These are phyloP conservation scores for Notodromas monacha DNA, from an alignment of 2,888 invertebrate genomes.

Conservation along the genomic window DNA sequence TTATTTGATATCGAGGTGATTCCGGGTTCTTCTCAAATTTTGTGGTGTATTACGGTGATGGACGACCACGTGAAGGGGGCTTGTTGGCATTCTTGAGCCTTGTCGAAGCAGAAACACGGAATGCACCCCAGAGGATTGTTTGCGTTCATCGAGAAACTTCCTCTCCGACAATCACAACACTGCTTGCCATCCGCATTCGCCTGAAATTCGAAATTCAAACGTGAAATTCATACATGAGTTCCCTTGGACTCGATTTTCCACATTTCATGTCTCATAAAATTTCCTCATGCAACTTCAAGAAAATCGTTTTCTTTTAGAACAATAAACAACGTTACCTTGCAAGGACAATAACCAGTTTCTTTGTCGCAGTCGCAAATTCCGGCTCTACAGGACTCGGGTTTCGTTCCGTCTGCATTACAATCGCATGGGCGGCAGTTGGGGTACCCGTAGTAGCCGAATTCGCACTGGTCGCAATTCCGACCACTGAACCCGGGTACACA, in stretches of 20 bases:
- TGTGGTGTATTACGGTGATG: too few relatives aligned
- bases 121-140: slow-evolving; percentile 61
- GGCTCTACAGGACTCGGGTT: slow-evolving; percentile 18
- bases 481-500: slow-evolving; percentile 18
- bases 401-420: slow-evolving; percentile 40
- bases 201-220: slow-evolving; percentile 18
- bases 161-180: slow-evolving; percentile 46
- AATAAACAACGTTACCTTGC: slow-evolving; percentile 29
- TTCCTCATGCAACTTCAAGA: too few relatives aligned
- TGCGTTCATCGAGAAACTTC: slow-evolving; percentile 48
- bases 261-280: too few relatives aligned
- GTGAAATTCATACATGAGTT: neutral
- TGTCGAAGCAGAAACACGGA: slow-evolving; percentile 78
- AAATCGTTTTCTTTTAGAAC: too few relatives aligned
- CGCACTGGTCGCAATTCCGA: slow-evolving; percentile 44
- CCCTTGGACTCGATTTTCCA: too few relatives aligned
- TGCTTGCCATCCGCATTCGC: slow-evolving; percentile 45
- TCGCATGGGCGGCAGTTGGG: slow-evolving; percentile 53
- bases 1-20: too few relatives aligned
- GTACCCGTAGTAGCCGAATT: slow-evolving; percentile 54
- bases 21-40: too few relatives aligned
- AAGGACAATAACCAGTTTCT: slow-evolving; percentile 48
- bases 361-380: slow-evolving; percentile 32
- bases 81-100: slow-evolving; percentile 42
- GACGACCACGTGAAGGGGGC: slow-evolving; percentile 48